Percentiles rank a stretch among this genome's conserved stretches.
These are phyloP conservation scores for Menura novaehollandiae DNA, from an alignment of 2,113 vertebrate genomes.

Conservation along the genomic window DNA sequence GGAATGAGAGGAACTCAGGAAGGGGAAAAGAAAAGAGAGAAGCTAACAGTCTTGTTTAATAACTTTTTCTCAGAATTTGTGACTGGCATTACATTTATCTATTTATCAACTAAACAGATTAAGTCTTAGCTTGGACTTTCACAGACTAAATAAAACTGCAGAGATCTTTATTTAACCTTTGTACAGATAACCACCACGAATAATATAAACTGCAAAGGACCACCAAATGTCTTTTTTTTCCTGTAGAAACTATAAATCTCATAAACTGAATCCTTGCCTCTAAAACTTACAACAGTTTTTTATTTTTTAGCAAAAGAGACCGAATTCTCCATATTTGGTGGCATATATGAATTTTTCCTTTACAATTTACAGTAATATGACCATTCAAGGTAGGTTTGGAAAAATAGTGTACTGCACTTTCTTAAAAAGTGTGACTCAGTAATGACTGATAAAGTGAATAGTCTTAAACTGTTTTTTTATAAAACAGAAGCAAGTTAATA, in stretches of 20 bases:
- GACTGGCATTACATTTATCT: background rate
- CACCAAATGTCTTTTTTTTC: background rate
- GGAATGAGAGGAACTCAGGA: background rate
- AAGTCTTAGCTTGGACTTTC: background rate
- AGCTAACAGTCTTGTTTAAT: background rate
- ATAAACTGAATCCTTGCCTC: background rate
- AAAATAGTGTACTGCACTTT: background rate
- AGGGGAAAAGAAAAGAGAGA: background rate
- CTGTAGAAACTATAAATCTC: background rate
- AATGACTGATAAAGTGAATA: background rate
- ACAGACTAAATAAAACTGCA: background rate
- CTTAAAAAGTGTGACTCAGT: background rate
- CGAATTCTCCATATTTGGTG: background rate
- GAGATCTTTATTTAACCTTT: background rate
- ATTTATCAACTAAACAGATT: background rate
- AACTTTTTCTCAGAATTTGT: background rate
- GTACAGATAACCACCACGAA: background rate
- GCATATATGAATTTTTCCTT: background rate
- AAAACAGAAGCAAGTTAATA: background rate
- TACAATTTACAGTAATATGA: background rate
- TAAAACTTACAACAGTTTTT: background rate
- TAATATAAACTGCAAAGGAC: background rate
- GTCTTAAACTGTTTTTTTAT: background rate
- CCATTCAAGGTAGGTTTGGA: background rate
- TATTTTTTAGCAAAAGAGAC: background rate